Evolutionary conservation across 1,140 invertebrate species (phyloP), one percentile per base, ranked within the genome.

Genomic region (Arctopsyche grandis): DNA sequence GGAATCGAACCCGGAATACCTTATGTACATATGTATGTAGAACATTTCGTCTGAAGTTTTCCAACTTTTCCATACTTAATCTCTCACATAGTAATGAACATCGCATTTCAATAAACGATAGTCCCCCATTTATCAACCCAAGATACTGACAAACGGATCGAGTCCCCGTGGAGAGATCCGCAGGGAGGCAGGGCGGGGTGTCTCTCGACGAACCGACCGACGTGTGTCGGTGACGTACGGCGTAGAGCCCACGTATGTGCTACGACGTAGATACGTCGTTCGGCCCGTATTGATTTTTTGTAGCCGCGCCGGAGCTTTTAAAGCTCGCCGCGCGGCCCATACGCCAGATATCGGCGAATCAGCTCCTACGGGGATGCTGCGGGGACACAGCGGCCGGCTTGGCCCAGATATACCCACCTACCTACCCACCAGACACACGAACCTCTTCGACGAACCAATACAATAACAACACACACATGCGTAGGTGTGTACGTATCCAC

Each of bases 251-350:
- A 69, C 77, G 74, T 81, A 78, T 79, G 80, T 81, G 80, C 77
- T 75, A 80, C 69, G 76, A 19, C 79, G 74, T 80, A 76, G 77
- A 78, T 77, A 79, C 80, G 80, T 78, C 80, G 80, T 81, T 76
- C 73, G 75, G 74, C 56, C 58, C 69, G 79, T 77, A 81, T 81
- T 81, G 80, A 81, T 81, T 81, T 81, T 81, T 81, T 81, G 80
- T 81, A 81, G 80, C 80, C 43, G 56, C 60, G 74, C 69, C 70
- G 70, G 26, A 63, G 19, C 74, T 43, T 71, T 71, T 46, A 71
- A 71, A 71, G 73, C 56, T 76, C 46, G 26, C 73, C 52, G 73
- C 73, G 46, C 29, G 58, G 56, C 75, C 60, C 60, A 75, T 48
- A 48, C 46, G 75, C 26, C 56, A 48, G 71, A 74, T 76, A 76